These are phyloP conservation scores for Drosophila fungiperda DNA, from an alignment of 2,888 invertebrate species.

Conservation along the genomic window DNA sequence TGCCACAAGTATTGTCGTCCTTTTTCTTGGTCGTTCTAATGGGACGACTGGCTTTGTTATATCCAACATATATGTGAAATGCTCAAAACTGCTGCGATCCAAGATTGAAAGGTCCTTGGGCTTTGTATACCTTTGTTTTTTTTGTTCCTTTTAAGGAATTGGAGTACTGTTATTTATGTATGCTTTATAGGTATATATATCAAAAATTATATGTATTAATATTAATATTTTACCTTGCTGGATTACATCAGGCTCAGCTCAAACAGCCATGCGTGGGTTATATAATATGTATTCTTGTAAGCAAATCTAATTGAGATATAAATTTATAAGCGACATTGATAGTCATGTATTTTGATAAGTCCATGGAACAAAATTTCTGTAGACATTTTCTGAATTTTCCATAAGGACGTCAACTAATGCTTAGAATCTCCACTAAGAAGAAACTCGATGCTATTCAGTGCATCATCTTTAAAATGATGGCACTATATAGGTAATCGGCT, in stretches of 20 bases:
- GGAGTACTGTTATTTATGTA: background rate
- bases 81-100: background rate
- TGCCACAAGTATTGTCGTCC: conserved; percentile 59
- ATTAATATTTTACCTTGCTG: background rate
- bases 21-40: conserved; percentile 54
- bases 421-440: conserved; percentile 9
- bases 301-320: conserved; percentile 29
- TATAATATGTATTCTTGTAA: conserved; percentile 23
- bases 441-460: conserved; percentile 24
- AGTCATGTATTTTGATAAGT: background rate
- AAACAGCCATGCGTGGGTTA: conserved; percentile 25
- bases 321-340: conserved; percentile 38
- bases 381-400: background rate
- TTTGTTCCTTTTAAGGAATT: background rate
- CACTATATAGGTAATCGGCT: conserved; percentile 44
- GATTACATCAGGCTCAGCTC: conserved; percentile 18
- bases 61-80: background rate
- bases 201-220: background rate
- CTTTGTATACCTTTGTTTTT: background rate
- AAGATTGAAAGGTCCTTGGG: background rate
- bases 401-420: conserved; percentile 33
- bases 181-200: background rate
- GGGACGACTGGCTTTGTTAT: background rate
- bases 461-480: conserved; percentile 39
- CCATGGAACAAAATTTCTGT: background rate